These are phyloP conservation scores for Neoseiulus cucumeris DNA, from an alignment of 1,140 invertebrate species.

Conservation along the genomic window DNA sequence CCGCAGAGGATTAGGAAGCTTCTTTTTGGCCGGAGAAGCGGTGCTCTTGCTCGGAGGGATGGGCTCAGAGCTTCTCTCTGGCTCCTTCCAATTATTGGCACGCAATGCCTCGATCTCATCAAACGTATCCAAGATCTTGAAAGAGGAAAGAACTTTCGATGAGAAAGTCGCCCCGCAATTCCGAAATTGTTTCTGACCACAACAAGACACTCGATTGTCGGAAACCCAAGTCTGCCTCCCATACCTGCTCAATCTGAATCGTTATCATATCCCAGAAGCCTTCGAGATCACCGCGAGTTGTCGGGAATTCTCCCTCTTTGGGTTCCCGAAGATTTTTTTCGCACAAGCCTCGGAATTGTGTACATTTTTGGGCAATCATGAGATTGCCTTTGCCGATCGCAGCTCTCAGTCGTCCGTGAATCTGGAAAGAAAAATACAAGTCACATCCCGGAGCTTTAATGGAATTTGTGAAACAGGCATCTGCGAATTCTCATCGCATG, in stretches of 20 bases:
- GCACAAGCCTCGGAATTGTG: slow-evolving; percentile 74
- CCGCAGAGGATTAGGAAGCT: not conserved
- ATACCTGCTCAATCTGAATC: slow-evolving; percentile 61
- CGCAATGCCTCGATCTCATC: slow-evolving; percentile 46
- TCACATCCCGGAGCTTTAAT: slow-evolving; percentile 12
- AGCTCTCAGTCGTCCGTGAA: slow-evolving; percentile 55
- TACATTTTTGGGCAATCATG: slow-evolving; percentile 72
- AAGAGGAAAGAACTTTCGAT: not conserved
- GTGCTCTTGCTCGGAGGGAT: not conserved
- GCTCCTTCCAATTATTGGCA: slow-evolving; percentile 45
- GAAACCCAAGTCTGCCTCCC: too few species aligned
- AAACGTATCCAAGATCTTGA: slow-evolving; percentile 38
- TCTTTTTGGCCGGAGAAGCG: not conserved
- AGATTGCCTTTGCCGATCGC: slow-evolving; percentile 75
- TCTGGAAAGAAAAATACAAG: slow-evolving; percentile 42
- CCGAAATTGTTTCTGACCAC: too few species aligned
- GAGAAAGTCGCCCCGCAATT: too few species aligned
- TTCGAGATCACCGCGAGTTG: slow-evolving; percentile 64
- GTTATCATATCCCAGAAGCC: slow-evolving; percentile 95
- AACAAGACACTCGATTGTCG: too few species aligned
- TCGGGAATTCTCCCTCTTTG: slow-evolving; percentile 57
- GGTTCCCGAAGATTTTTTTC: slow-evolving; percentile 49
- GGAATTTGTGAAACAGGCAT: too few species aligned
- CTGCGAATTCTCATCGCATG: too few species aligned
- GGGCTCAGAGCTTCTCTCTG: not conserved